Evolutionary conservation across 1,140 invertebrate genomes (phyloP).

Genomic region (Euwallacea fornicatus): DNA sequence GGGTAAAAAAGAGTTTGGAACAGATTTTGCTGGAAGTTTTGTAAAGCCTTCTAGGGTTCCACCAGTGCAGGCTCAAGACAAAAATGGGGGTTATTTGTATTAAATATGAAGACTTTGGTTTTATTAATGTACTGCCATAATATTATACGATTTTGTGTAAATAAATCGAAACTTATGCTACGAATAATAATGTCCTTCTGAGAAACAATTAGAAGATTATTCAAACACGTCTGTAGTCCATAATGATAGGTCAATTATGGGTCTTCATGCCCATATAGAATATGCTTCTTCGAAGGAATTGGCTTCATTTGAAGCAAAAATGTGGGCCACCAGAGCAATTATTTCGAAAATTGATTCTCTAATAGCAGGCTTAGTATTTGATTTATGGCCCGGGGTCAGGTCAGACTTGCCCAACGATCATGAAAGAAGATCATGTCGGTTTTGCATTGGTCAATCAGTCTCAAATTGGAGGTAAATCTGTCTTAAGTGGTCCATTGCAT

Average conservation of each 20-base stretch:
- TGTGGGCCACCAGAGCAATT: neutral
- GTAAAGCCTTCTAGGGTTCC: conserved; percentile 3
- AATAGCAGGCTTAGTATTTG: conserved; percentile 11
- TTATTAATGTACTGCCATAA: too few species aligned
- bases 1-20: conserved; percentile 15
- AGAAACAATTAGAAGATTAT: too few species aligned
- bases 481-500: neutral
- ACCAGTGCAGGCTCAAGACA: conserved; percentile 26
- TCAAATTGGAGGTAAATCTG: neutral
- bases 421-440: conserved; percentile 4
- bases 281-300: too few species aligned
- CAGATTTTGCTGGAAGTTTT: neutral
- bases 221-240: too few species aligned
- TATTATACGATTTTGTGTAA: too few species aligned
- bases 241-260: too few species aligned
- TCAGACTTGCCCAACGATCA: conserved; percentile 8
- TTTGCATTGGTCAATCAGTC: conserved; percentile 10
- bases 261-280: too few species aligned
- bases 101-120: neutral
- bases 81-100: conserved; percentile 29
- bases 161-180: too few species aligned
- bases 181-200: too few species aligned
- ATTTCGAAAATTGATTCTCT: neutral
- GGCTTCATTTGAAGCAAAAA: neutral
- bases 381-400: conserved; percentile 6